Conservation (phyloP, 1,140 invertebrate genomes). For the Drosophila pallidifrons region DNA sequence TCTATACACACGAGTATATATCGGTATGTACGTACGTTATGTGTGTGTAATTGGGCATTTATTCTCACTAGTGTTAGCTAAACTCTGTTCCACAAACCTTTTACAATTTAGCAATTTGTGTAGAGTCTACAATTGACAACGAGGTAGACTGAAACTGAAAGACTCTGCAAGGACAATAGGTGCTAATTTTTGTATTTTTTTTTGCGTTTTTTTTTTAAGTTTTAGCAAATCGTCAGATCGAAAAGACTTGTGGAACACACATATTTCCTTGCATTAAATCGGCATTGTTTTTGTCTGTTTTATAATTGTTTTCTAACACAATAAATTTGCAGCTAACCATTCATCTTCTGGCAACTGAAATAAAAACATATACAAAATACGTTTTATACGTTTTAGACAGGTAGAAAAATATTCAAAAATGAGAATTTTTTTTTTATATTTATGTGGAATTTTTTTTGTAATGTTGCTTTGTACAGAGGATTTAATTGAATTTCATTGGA, state of each 20-base stretch:
- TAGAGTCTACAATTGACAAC: conserved; percentile 9
- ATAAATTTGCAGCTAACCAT: conserved; percentile 85
- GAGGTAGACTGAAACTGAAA: conserved; percentile 28
- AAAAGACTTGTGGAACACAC: conserved; percentile 24
- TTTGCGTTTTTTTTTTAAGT: neutral
- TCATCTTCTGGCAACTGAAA: conserved; percentile 85
- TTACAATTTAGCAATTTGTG: conserved; percentile 25
- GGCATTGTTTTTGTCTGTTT: too few relatives aligned
- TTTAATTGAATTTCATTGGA: conserved; percentile 19
- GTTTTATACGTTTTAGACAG: conserved; percentile 46
- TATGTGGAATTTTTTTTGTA: conserved; percentile 43
- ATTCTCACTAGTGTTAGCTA: conserved; percentile 4
- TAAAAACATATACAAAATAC: conserved; percentile 67
- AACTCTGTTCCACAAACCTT: conserved; percentile 25
- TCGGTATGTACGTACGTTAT: conserved; percentile 33
- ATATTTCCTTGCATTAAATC: conserved; percentile 21
- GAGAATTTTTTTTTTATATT: conserved; percentile 27
- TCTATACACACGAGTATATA: conserved; percentile 34
- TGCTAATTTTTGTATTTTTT: neutral
- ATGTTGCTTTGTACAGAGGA: conserved; percentile 50
- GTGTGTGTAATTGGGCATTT: conserved; percentile 2
- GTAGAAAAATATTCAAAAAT: conserved; percentile 34
- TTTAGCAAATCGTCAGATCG: conserved; percentile 19
- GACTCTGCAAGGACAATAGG: conserved; percentile 7
- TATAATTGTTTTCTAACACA: conserved; percentile 68